A percentile compares a stretch with the other conserved stretches of the same genome.
Evolutionary conservation across 2,797 vertebrate species (phyloP).

Genomic region (Hephaestus fuliginosus): DNA sequence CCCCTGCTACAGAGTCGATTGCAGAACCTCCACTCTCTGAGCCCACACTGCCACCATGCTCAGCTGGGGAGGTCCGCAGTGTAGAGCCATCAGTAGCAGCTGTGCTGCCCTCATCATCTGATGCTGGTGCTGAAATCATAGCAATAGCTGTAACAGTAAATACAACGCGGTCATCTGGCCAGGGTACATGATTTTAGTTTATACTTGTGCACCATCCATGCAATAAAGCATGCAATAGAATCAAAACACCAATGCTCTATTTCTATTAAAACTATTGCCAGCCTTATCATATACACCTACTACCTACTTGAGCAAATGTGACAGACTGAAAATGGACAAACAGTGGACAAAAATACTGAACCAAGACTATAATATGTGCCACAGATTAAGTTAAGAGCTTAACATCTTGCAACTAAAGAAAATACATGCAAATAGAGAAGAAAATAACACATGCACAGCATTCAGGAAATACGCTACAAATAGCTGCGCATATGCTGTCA

Average conservation of each 20-base stretch:
- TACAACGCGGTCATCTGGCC: slow-evolving; percentile 86
- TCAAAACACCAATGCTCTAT: slow-evolving; percentile 11
- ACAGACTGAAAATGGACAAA: background rate
- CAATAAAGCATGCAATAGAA: slow-evolving; percentile 41
- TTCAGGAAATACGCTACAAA: no score
- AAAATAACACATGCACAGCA: no score
- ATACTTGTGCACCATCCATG: slow-evolving; percentile 50
- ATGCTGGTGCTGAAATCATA: slow-evolving; percentile 99
- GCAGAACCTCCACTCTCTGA: slow-evolving; percentile 99
- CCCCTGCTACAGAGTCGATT: slow-evolving; percentile 97
- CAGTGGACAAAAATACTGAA: background rate
- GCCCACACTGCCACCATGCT: slow-evolving; percentile 98
- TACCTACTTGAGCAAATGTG: background rate
- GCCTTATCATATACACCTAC: slow-evolving; percentile 14
- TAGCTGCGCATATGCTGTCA: no score
- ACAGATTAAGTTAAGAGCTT: slow-evolving; percentile 1
- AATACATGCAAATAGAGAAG: no score
- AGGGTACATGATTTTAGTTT: slow-evolving; percentile 57
- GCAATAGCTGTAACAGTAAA: slow-evolving; percentile 97
- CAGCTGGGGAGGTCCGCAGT: slow-evolving; percentile 96
- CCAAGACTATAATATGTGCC: slow-evolving; percentile 7
- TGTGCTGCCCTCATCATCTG: slow-evolving; percentile 98
- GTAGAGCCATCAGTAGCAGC: slow-evolving; percentile 98
- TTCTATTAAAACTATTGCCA: background rate
- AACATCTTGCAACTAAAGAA: no score